A percentile compares a stretch with the other conserved stretches of the same genome.
Conservation (phyloP, 2,888 invertebrate species). For the Limenitis camilla region DNA sequence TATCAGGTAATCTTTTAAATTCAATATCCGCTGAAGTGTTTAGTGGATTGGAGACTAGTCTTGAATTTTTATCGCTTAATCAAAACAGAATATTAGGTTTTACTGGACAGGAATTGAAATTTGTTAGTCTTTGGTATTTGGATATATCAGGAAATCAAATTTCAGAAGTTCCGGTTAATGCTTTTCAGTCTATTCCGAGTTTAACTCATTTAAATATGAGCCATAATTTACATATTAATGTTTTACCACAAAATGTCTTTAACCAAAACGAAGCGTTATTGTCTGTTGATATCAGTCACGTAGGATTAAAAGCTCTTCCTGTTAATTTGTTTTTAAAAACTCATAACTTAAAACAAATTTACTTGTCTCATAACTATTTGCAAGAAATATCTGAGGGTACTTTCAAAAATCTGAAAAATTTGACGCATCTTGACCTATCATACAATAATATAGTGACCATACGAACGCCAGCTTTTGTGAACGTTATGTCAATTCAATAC, state of each 20-base stretch:
- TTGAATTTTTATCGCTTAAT: constrained; percentile 81
- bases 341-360: constrained; percentile 78
- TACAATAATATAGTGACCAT: constrained; percentile 85
- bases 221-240: constrained; percentile 79
- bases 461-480: constrained; percentile 83
- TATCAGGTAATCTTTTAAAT: constrained; percentile 86
- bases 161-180: constrained; percentile 79
- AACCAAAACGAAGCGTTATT: constrained; percentile 80
- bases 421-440: constrained; percentile 84
- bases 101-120: constrained; percentile 76
- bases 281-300: constrained; percentile 82
- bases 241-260: constrained; percentile 79
- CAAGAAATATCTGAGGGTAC: constrained; percentile 85
- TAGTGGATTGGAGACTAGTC: constrained; percentile 81
- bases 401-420: constrained; percentile 84
- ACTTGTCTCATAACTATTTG: constrained; percentile 82
- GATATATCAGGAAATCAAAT: constrained; percentile 88
- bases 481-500: constrained; percentile 82
- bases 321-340: constrained; percentile 81
- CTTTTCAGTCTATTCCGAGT: constrained; percentile 79
- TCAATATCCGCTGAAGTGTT: constrained; percentile 83
- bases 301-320: constrained; percentile 82
- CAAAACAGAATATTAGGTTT: constrained; percentile 83
- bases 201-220: constrained; percentile 84
- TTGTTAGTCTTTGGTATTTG: constrained; percentile 78